phyloP scores from a whole-genome alignment of 2,797 vertebrate species.

The Neostethus bicornis region DNA sequence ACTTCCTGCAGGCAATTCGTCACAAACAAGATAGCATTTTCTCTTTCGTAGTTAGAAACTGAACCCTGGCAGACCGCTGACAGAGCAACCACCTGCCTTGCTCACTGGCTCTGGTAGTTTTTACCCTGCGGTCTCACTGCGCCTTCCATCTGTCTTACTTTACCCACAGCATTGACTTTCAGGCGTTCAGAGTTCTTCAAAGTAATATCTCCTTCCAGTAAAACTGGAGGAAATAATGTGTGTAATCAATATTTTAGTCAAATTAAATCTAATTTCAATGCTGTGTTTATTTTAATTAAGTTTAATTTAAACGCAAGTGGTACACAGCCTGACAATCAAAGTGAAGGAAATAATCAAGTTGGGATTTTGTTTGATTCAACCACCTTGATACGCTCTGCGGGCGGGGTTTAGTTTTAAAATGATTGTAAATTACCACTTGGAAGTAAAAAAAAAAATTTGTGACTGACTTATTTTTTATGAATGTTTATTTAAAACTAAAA shows the following conservation, averaged over 20 bases:
- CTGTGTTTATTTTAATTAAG: background rate
- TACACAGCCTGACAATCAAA: background rate
- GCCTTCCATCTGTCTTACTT: no score
- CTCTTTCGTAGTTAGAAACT: background rate
- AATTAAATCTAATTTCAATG: no score
- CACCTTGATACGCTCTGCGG: no score
- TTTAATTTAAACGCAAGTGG: background rate
- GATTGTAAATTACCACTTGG: no score
- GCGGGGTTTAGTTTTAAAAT: no score
- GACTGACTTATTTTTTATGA: no score
- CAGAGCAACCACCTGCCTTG: slow-evolving; percentile 53
- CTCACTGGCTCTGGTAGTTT: slow-evolving; percentile 45
- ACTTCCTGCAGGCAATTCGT: slow-evolving; percentile 4
- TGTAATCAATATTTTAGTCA: no score
- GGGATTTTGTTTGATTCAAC: slow-evolving; percentile 13
- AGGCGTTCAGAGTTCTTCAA: slow-evolving; percentile 21
- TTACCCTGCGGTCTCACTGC: slow-evolving; percentile 30
- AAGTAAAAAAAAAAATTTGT: no score
- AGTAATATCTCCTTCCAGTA: background rate
- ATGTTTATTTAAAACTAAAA: no score
- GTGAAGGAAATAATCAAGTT: background rate
- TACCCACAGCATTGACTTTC: slow-evolving; percentile 23
- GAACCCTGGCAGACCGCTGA: slow-evolving; percentile 42
- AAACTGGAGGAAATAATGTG: background rate
- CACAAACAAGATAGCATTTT: slow-evolving; percentile 28